Base-by-base conservation (phyloP, 2,888 invertebrate genomes). In the Tanytarsus gracilentus region DNA sequence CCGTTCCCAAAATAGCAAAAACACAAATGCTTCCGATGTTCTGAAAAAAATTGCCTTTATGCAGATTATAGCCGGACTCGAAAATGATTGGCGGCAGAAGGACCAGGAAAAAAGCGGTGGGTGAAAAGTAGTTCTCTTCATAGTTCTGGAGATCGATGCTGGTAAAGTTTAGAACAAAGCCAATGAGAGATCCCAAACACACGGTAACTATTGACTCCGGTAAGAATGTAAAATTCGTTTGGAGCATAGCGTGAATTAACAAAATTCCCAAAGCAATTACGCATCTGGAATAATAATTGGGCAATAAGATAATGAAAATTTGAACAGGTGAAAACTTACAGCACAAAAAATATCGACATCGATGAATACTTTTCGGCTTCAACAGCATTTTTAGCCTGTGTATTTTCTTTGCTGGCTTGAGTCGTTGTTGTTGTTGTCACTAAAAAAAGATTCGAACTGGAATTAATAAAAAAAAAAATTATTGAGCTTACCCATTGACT, bases 201-300 rank as follows among this genome's bases (percentile, higher is more conserved):
- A 99, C 95, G 64, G 98, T 92, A 4, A 96, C 97, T 61, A 99
- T 88, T 73, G 95, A 96, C 74, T 99, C 99, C 0, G 99, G 99
- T 30, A 99, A 79, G 73, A 95, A 99, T 66, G 95, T 92, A 69
- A 98, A 92, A 66, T 95, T 91, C 9, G 94, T 95, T 72, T 93
- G 89, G 25, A 99, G 78, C 85, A 99, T 87, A 4, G 92, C 78
- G 72, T 99, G 98, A 65, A 98, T 96, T 25, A 97, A 76, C 52
- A 99, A 75, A 65, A 98, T 97, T 59, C 96, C 95, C 61, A 98
- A 75, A 53, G 95, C 96, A 62, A 99, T 79, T 9, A 99, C 92
- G 69, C 95, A 90, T n/a, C n/a, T n/a, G n/a, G n/a, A n/a, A n/a
- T n/a, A n/a, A n/a, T n/a, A n/a, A n/a, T n/a, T n/a, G n/a, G n/a